These are phyloP conservation scores for Lordiphosa andalusiaca DNA, from an alignment of 2,888 invertebrate species.

Conservation along the genomic window DNA sequence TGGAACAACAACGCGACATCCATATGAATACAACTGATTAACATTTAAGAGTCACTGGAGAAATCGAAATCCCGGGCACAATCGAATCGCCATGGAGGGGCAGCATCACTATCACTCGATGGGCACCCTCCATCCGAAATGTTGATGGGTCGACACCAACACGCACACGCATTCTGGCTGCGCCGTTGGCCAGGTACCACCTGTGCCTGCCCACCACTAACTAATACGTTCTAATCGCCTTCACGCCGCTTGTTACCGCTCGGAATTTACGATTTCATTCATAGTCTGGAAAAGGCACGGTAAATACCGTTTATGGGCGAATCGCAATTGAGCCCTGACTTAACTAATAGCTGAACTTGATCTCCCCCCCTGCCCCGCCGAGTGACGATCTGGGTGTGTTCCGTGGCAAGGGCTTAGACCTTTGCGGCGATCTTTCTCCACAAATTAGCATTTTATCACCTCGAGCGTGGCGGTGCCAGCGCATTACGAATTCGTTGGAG, in stretches of 20 bases:
- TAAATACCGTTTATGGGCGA: neutral
- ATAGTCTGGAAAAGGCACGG: constrained; percentile 12
- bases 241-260: constrained; percentile 20
- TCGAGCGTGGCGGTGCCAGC: constrained; percentile 20
- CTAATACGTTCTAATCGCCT: constrained; percentile 44
- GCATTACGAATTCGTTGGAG: constrained; percentile 27
- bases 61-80: constrained; percentile 20
- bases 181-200: constrained; percentile 6
- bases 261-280: constrained; percentile 54
- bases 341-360: no score
- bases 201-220: constrained; percentile 25
- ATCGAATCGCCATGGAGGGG: constrained; percentile 9
- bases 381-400: constrained; percentile 7
- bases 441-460: constrained; percentile 44
- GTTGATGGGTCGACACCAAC: constrained; percentile 14
- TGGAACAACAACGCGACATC: constrained; percentile 15
- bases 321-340: no score
- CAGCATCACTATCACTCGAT: neutral
- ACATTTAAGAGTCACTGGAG: constrained; percentile 23
- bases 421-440: neutral
- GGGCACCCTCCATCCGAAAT: constrained; percentile 30
- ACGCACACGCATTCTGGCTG: constrained; percentile 11
- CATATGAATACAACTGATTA: constrained; percentile 10
- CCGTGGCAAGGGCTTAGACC: neutral
- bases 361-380: no score